phyloP scores from a whole-genome alignment of 2,888 invertebrate genomes.

The Drosophila hawaiiensis region DNA sequence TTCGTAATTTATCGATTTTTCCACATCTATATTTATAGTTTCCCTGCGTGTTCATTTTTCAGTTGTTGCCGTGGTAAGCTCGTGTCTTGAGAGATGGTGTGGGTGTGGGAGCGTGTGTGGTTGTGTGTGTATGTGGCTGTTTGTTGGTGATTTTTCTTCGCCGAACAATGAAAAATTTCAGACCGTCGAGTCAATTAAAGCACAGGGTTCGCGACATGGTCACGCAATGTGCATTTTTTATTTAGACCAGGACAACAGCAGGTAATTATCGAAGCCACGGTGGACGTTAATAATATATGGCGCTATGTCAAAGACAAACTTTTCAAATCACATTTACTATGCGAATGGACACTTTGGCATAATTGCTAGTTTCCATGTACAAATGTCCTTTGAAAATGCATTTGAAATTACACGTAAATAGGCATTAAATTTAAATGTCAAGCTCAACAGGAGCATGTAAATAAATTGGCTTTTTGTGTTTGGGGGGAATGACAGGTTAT shows the following conservation, averaged over 20 bases:
- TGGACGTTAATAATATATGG: constrained; percentile 34
- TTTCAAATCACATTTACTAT: not conserved
- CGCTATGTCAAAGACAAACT: constrained; percentile 11
- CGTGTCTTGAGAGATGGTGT: not conserved
- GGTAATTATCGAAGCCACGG: constrained; percentile 19
- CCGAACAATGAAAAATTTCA: constrained; percentile 32
- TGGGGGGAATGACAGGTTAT: not conserved
- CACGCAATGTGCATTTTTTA: constrained; percentile 64
- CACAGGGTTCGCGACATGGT: constrained; percentile 21
- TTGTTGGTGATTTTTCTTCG: constrained; percentile 21
- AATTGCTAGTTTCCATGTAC: not conserved
- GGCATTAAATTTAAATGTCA: not conserved
- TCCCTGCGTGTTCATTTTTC: constrained; percentile 39
- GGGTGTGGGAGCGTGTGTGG: not conserved
- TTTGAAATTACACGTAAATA: not conserved
- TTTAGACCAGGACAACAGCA: constrained; percentile 39
- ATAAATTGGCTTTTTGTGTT: not conserved
- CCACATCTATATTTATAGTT: constrained; percentile 1
- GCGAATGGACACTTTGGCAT: not conserved
- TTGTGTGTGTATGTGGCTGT: not conserved
- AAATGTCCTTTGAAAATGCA: not conserved
- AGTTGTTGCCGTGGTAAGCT: constrained; percentile 19
- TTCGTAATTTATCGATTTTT: constrained; percentile 44
- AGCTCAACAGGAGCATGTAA: not conserved
- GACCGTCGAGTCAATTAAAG: constrained; percentile 60